A percentile compares a stretch with the other conserved stretches of the same genome.
phyloP scores from a whole-genome alignment of 2,797 vertebrate genomes.

The Dipus sagitta region DNA sequence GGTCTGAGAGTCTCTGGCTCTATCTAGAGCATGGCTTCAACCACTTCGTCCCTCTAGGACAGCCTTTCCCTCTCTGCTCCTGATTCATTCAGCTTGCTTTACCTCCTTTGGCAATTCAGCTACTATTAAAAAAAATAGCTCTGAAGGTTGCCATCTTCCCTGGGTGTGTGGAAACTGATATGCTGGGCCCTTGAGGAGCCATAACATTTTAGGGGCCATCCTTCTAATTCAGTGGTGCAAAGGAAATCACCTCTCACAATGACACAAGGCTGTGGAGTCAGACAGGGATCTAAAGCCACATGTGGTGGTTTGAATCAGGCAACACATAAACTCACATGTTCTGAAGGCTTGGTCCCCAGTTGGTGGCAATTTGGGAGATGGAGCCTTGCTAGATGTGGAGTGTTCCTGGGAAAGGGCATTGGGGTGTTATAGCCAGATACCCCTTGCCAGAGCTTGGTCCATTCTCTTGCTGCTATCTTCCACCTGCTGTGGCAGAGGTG shows the following conservation, averaged over 20 bases:
- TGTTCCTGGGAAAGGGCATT: too few species aligned
- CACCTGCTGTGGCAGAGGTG: too few species aligned
- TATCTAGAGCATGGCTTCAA: constrained; percentile 65
- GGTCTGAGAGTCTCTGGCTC: neutral
- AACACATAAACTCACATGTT: too few species aligned
- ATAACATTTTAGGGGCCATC: neutral
- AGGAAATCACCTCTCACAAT: neutral
- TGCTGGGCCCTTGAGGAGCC: neutral
- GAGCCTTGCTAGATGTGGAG: too few species aligned
- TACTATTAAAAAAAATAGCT: constrained; percentile 48
- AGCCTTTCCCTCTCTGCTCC: constrained; percentile 54
- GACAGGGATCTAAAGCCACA: neutral
- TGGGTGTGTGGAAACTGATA: neutral
- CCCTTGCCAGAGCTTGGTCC: too few species aligned
- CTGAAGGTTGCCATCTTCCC: constrained; percentile 69
- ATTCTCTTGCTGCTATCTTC: too few species aligned
- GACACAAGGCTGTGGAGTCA: neutral
- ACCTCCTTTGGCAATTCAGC: constrained; percentile 78
- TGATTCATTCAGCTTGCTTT: constrained; percentile 80
- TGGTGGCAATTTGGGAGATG: too few species aligned
- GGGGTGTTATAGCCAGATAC: too few species aligned
- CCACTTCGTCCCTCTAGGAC: constrained; percentile 48
- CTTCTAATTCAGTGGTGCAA: neutral
- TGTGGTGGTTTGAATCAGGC: too few species aligned
- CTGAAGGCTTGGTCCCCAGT: too few species aligned